Evolutionary conservation across 2,888 invertebrate species (phyloP).

Genomic region (Acleris laterana): DNA sequence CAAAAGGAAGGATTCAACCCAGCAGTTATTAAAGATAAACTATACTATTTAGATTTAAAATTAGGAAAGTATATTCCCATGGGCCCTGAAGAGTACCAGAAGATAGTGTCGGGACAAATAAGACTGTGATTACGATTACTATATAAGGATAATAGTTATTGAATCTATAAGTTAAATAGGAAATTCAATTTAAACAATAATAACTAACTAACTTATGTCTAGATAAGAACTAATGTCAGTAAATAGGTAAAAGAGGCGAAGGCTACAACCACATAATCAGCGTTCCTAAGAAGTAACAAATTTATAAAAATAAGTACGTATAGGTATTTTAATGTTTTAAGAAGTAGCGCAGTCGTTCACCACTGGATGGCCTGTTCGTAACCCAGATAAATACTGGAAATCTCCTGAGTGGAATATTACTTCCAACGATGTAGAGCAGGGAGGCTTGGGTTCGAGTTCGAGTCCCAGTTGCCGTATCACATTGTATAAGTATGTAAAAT

Average conservation of each 20-base stretch:
- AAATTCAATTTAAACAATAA: constrained; percentile 9
- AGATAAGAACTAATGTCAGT: neutral
- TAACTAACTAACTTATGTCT: neutral
- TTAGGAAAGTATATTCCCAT: constrained; percentile 89
- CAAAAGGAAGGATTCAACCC: constrained; percentile 96
- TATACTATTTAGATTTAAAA: constrained; percentile 91
- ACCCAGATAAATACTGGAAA: too few relatives aligned
- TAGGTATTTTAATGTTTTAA: neutral
- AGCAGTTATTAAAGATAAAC: constrained; percentile 87
- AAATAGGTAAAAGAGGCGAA: neutral
- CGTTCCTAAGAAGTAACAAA: neutral
- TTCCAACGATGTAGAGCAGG: too few relatives aligned
- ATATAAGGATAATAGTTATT: neutral
- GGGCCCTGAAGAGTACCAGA: constrained; percentile 88
- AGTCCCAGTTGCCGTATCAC: too few relatives aligned
- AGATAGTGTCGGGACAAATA: constrained; percentile 90
- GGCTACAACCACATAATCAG: neutral
- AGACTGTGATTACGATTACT: constrained; percentile 85
- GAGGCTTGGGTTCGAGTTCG: too few relatives aligned
- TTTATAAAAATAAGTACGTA: neutral
- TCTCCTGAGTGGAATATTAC: too few relatives aligned
- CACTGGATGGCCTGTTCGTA: too few relatives aligned
- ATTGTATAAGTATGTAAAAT: too few relatives aligned
- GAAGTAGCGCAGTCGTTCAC: neutral
- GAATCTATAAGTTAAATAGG: neutral